Conservation (phyloP, 2,888 invertebrate species). For the Timandra comae region DNA sequence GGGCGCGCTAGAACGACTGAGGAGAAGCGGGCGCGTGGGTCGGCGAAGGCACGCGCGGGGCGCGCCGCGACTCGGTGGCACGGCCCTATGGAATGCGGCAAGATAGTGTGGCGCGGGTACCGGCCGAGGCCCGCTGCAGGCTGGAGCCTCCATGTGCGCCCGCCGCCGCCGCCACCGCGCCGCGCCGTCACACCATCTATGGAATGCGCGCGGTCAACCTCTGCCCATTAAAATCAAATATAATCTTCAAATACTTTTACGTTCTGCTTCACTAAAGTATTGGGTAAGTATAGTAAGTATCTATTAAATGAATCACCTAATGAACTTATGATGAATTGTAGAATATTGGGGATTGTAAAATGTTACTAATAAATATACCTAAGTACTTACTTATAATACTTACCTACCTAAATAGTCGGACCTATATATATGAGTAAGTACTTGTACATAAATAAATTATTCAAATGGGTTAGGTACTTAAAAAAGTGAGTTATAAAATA, state of each 20-base stretch:
- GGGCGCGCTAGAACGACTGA: conserved; percentile 65
- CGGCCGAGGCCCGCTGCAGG: conserved; percentile 49
- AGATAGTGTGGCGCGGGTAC: conserved; percentile 61
- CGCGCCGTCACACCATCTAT: conserved; percentile 8
- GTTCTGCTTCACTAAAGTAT: conserved; percentile 1
- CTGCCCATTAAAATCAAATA: conserved; percentile 47
- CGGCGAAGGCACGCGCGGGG: conserved; percentile 78
- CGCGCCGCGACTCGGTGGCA: conserved; percentile 57
- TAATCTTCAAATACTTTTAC: conserved; percentile 36
- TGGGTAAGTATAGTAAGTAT: no score
- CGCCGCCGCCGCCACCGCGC: conserved; percentile 8
- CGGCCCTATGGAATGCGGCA: conserved; percentile 68
- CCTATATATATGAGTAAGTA: no score
- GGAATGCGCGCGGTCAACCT: conserved; percentile 55
- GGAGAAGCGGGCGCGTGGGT: conserved; percentile 82
- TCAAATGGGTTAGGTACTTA: no score
- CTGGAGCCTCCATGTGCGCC: conserved; percentile 26
- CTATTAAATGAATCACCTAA: no score
- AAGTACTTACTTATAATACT: no score
- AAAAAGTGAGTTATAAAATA: no score
- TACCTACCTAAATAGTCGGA: no score
- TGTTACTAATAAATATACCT: no score
- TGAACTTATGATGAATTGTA: no score
- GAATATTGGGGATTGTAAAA: no score
- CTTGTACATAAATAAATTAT: no score